A percentile compares a stretch with the other conserved stretches of the same genome.
phyloP scores from a whole-genome alignment of 2,113 vertebrate species.

The Calidris pugnax region DNA sequence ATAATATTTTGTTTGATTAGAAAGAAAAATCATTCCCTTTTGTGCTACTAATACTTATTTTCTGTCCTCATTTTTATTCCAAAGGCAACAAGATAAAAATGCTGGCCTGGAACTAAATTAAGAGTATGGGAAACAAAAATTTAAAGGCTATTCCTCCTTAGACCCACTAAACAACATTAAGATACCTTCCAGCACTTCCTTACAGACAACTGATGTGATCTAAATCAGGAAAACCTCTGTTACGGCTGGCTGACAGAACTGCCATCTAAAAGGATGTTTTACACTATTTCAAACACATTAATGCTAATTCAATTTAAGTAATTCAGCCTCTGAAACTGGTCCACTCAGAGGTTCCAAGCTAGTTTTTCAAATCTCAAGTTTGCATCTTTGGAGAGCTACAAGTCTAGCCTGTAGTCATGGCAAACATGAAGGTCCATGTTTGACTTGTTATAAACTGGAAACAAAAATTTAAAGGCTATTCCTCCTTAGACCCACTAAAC shows the following conservation, averaged over 20 bases:
- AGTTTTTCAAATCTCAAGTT: neutral
- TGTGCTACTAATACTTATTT: neutral
- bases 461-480: too few relatives aligned
- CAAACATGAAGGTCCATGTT: neutral
- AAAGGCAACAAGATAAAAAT: neutral
- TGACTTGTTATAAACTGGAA: neutral
- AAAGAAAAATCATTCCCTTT: neutral
- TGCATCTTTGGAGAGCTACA: neutral
- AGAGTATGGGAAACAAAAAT: neutral
- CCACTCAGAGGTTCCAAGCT: neutral
- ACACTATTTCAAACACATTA: neutral
- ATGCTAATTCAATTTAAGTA: neutral
- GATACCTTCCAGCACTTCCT: neutral
- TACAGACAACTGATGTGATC: neutral
- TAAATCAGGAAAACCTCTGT: neutral
- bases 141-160: neutral
- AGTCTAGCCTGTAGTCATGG: neutral
- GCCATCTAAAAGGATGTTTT: neutral
- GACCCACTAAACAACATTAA: neutral
- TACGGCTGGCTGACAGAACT: neutral
- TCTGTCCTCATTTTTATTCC: neutral
- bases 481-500: too few relatives aligned
- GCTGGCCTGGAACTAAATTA: neutral
- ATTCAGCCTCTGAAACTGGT: neutral
- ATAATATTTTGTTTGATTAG: neutral